phyloP scores from a whole-genome alignment of 2,888 invertebrate genomes.

The Rhimphoctona megacephalus region DNA sequence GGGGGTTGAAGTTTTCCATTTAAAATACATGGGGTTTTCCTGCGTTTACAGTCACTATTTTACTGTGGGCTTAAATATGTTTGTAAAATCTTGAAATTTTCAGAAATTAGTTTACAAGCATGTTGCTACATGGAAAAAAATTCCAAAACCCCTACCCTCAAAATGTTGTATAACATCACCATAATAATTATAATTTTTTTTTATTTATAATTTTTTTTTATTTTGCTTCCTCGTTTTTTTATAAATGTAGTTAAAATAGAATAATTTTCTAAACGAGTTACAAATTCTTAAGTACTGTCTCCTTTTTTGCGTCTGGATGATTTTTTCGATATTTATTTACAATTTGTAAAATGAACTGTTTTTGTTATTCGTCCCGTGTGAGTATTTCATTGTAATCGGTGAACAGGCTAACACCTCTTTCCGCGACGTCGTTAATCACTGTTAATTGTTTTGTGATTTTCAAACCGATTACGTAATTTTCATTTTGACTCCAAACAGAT shows the following conservation, averaged over 20 bases:
- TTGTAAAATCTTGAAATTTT: too few species aligned
- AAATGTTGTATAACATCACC: too few species aligned
- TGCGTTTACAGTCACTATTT: too few species aligned
- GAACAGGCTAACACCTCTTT: constrained; percentile 13
- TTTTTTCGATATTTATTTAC: constrained; percentile 31
- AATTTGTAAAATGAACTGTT: constrained; percentile 39
- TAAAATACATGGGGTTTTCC: too few species aligned
- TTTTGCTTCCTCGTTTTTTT: constrained; percentile 22
- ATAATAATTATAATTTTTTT: too few species aligned
- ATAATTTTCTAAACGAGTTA: constrained; percentile 27
- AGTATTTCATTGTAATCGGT: too few species aligned
- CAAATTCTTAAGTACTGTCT: constrained; percentile 20
- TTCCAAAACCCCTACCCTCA: too few species aligned
- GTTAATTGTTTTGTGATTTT: constrained; percentile 38
- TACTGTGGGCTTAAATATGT: too few species aligned
- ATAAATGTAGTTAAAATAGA: constrained; percentile 26
- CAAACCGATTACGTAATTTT: constrained; percentile 21
- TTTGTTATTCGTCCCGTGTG: background rate
- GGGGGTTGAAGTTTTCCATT: too few species aligned
- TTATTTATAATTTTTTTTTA: background rate
- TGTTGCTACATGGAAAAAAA: too few species aligned
- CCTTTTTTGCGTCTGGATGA: constrained; percentile 34
- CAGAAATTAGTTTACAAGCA: too few species aligned
- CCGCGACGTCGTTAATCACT: constrained; percentile 35
- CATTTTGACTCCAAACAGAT: constrained; percentile 37